Conservation (phyloP, 2,797 vertebrate genomes). For the Euthynnus affinis region DNA sequence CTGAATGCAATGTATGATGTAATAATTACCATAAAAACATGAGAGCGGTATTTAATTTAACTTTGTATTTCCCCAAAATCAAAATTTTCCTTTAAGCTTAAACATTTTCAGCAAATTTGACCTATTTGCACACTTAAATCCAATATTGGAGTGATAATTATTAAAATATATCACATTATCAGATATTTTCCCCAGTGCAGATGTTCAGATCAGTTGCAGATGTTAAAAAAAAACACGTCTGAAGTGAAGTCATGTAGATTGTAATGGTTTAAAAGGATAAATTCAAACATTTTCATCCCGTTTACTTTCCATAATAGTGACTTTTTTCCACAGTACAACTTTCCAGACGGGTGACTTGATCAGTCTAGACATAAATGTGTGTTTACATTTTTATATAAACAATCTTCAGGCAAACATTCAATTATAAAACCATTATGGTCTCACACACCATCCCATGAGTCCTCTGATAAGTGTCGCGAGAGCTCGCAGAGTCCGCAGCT, state of each 20-base stretch:
- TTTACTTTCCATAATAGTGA: slow-evolving; percentile 5
- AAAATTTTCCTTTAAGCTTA: too few relatives aligned
- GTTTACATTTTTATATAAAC: slow-evolving; percentile 52
- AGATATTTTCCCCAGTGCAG: too few relatives aligned
- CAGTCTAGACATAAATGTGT: slow-evolving; percentile 25
- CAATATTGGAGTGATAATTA: too few relatives aligned
- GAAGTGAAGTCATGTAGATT: too few relatives aligned
- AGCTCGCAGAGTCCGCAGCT: fast-evolving
- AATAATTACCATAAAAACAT: too few relatives aligned
- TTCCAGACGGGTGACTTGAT: slow-evolving; percentile 12
- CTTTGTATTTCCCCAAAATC: too few relatives aligned
- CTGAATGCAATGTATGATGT: too few relatives aligned
- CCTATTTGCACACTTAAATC: neutral
- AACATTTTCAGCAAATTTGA: neutral
- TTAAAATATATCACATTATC: too few relatives aligned
- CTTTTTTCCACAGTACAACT: neutral
- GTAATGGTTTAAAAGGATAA: neutral
- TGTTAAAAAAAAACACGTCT: too few relatives aligned
- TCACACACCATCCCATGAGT: neutral
- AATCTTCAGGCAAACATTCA: slow-evolving; percentile 39
- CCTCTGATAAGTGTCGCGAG: slow-evolving; percentile 23
- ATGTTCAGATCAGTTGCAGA: too few relatives aligned
- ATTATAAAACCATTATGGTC: slow-evolving; percentile 25
- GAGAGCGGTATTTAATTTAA: too few relatives aligned
- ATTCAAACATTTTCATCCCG: neutral